Percentiles rank a stretch among this genome's conserved stretches.
Evolutionary conservation across 2,797 vertebrate genomes (phyloP).

Genomic region (Phrynocephalus vlangalii): DNA sequence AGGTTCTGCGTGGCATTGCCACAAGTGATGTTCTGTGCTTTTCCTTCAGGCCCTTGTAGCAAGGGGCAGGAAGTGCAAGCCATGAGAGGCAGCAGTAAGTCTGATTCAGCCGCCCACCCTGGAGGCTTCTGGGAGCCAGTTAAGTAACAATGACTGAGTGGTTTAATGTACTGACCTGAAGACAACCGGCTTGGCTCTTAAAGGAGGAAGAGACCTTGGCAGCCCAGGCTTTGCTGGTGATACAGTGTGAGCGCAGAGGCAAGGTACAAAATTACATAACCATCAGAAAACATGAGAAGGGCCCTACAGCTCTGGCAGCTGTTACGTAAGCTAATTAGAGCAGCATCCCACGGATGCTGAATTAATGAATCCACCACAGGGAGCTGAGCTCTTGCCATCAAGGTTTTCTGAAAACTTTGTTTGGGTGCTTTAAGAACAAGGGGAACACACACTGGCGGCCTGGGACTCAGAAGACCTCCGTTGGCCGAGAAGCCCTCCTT

Average conservation of each 20-base stretch:
- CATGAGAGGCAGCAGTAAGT: slow-evolving; percentile 12
- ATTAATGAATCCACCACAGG: background rate
- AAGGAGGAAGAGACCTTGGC: background rate
- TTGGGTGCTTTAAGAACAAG: background rate
- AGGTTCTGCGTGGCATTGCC: background rate
- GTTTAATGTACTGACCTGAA: background rate
- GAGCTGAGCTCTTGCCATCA: background rate
- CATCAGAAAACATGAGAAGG: background rate
- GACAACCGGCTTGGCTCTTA: too few species aligned
- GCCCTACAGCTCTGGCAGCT: background rate
- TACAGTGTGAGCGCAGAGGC: background rate
- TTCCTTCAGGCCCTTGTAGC: slow-evolving; percentile 24
- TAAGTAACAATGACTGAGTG: background rate
- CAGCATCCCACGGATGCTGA: background rate
- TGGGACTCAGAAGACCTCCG: too few species aligned
- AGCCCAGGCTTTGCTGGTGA: background rate
- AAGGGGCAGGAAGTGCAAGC: slow-evolving; percentile 19
- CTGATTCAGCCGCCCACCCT: background rate
- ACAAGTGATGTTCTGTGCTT: background rate
- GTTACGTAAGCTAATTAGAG: background rate
- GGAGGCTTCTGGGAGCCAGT: background rate
- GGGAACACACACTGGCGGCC: background rate
- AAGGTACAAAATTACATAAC: background rate
- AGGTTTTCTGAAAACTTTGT: slow-evolving; percentile 43
- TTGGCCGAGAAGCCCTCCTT: too few species aligned